phyloP scores from a whole-genome alignment of 2,888 invertebrate genomes.

The Chalcis sispes region DNA sequence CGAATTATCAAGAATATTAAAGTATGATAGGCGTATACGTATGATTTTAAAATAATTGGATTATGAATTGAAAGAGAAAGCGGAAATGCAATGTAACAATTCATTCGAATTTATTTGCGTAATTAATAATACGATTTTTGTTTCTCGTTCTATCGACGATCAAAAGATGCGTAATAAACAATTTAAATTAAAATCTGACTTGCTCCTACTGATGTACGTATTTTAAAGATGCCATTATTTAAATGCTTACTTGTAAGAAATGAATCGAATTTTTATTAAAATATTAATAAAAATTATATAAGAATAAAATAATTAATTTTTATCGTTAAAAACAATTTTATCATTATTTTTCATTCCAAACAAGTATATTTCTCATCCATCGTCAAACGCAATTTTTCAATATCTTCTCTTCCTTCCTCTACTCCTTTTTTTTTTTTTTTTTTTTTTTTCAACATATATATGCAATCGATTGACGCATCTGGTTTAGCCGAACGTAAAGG shows the following conservation, averaged over 20 bases:
- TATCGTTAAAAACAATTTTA: no score
- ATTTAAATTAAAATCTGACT: not conserved
- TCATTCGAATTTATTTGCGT: not conserved
- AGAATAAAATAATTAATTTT: no score
- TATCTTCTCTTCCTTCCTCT: no score
- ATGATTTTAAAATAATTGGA: slow-evolving; percentile 30
- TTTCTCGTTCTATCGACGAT: not conserved
- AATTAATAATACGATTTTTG: not conserved
- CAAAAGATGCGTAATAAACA: not conserved
- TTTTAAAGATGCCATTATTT: no score
- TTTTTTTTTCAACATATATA: slow-evolving; percentile 9
- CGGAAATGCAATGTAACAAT: slow-evolving; percentile 16
- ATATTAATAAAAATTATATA: no score
- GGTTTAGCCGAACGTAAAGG: no score
- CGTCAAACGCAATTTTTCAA: slow-evolving; percentile 26
- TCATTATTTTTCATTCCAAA: no score
- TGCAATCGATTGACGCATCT: not conserved
- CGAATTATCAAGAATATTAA: slow-evolving; percentile 27
- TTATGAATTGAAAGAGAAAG: slow-evolving; percentile 16
- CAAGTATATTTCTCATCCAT: no score
- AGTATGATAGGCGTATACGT: slow-evolving; percentile 15
- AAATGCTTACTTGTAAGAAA: no score
- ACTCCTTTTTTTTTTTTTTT: not conserved
- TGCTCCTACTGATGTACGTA: not conserved
- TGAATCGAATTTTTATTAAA: no score